Base-by-base conservation (phyloP, 2,888 invertebrate genomes). In the Harmothoe impar region DNA sequence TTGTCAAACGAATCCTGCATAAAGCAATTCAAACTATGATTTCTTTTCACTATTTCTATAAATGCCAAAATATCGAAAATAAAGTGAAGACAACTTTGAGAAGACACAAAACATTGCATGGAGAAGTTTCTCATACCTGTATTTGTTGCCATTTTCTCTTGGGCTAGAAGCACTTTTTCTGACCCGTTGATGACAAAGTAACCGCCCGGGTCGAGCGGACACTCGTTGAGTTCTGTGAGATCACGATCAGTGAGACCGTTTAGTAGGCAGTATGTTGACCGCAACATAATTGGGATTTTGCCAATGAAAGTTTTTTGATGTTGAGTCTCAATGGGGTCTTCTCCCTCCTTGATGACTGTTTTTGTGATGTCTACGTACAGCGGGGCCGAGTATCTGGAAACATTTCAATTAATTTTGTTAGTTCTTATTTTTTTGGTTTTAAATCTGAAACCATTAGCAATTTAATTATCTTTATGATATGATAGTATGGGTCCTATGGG, bases 101-200 rank as follows among this genome's bases (percentile, higher is more conserved):
- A n/a, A n/a, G n/a, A n/a, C n/a, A n/a, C n/a, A n/a, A n/a, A n/a
- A n/a, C n/a, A n/a, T n/a, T n/a, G n/a, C 43, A 43, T 43, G 43
- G 43, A 43, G 43, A 10, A 43, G 43, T 43, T 3, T 20, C 3
- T 62, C 3, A 5, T 62, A 95, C 96, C 95, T 84, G 99, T 99
- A 95, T 99, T 99, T 12, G 99, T 99, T 10, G 99, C 99, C 99
- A 99, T 99, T 96, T 99, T 99, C 96, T 99, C 99, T 96, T 99
- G 99, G 0, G 99, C 99, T 95, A 99, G 99, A 54, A 99, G 96
- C 1, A 99, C 97, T 96, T 99, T 99, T 96, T 99, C 99, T 12
- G 99, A 99, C 0, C 99, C 99, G 95, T 99, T 99, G 92, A 99
- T 99, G 93, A 99, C 99, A 94, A 99, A 99, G 96, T 99, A 99